Evolutionary conservation across 2,888 invertebrate species (phyloP), one percentile per base, ranked within the genome.

Genomic region (Miltochrista miniata): DNA sequence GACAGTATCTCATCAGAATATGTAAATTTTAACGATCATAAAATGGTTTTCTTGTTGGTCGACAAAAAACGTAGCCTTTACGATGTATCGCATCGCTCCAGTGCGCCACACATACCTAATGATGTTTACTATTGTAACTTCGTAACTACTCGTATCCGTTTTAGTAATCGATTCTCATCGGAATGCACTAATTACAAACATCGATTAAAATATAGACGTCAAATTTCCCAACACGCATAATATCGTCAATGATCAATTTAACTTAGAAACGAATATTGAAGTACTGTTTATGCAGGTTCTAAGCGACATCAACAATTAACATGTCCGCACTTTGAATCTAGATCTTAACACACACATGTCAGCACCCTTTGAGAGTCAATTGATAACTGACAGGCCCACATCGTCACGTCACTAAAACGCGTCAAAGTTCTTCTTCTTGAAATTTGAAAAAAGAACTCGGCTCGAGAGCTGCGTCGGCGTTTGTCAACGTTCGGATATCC

Each of bases 281-380:
- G 60, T 49, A 52, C 31, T 59, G 56, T 57, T 64, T 61, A 59
- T 62, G 41, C 49, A 58, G 69, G 78, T 74, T 78, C 79, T 74
- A 83, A 77, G 76, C 74, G 60, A 56, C 59, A 53, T 61, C 70
- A 81, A 81, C 88, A 89, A 90, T 89, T 90, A 89, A 88, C 85
- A 82, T 84, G 87, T 90, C 85, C 75, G 68, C 83, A 74, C 79
- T 68, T 59, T 45, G 57, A 44, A 68, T 85, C 84, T 81, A 87
- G 87, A 88, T 88, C 76, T n/a, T 73, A 82, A 77, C 78, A 70
- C 53, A 74, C 18, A 79, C 70, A 71, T 80, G 84, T 90, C 90
- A 81, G 79, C 90, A 84, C 88, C 71, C 79, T 79, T 78, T 83
- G 81, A 85, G 74, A 77, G 70, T 78, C 83, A 79, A 87, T 85